Evolutionary conservation across 1,140 invertebrate genomes (phyloP), one percentile per base, ranked within the genome.

Genomic region (Macrostomum lignano): DNA sequence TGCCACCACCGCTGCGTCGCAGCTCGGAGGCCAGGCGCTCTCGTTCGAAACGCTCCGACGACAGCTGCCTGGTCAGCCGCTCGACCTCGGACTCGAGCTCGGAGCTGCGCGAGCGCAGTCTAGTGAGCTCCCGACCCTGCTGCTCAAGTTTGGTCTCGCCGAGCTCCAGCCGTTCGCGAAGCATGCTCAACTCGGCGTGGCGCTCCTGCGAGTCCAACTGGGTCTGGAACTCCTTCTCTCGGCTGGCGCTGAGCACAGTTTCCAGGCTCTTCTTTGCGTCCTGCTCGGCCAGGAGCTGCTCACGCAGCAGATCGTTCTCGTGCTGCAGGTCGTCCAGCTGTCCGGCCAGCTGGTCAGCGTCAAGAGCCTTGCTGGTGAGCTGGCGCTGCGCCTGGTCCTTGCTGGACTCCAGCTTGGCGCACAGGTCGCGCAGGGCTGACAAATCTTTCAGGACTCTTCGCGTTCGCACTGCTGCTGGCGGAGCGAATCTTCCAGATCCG

Each of bases 11-110:
- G n/a, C n/a, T n/a, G n/a, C n/a, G n/a, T 28, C 26, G 15, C 9
- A 28, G 19, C 19, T 28, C 26, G 15, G 26, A 28, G 4, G 19
- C 7, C 15, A 17, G 14, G 15, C 26, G 26, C 15, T 28, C 26
- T 48, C 47, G 50, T 41, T 59, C 56, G 46, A 54, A 58, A 32
- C 49, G 46, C 31, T 59, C 56, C 42, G 45, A 55, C 14, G 54
- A 54, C 17, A 59, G 38, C 33, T 51, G 47, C 31, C 54, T 36
- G 21, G 50, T 41, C 1, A 55, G 35, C 33, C 53, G 41, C 32
- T 59, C 53, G 10, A 49, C 39, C 31, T 59, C 56, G 25, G 46
- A 45, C 30, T 59, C 56, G 17, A 55, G 39, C 38, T 58, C 56
- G 13, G 55, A 46, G 37, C 50, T 52, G 14, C 46, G 44, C 11